Evolutionary conservation across 2,888 invertebrate species (phyloP), one percentile per base, ranked within the genome.

Genomic region (Caenorhabditis plicata): DNA sequence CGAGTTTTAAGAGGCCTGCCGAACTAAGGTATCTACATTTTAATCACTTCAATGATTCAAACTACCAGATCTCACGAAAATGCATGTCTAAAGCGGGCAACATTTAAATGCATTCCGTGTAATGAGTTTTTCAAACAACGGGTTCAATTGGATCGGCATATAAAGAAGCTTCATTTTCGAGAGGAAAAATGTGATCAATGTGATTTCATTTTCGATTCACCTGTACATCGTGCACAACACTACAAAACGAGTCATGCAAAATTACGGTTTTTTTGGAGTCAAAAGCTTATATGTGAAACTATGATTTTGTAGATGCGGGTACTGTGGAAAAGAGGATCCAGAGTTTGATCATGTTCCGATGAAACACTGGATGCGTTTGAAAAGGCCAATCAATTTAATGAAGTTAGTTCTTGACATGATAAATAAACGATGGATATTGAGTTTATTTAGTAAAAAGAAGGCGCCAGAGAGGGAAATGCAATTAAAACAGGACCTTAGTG

Each of bases 131-230:
- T 68, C 39, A 43, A 43, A 22, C 68, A 68, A 33, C 27, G 68
- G 23, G 42, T 56, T 31, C 64, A 69, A 61, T 23, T 70, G 17
- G 70, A 70, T 40, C 64, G 70, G 8, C 70, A 70, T 31, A 52
- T 65, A 23, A 53, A 51, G 25, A 61, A 58, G 32, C 15, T 38
- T 3, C 70, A 70, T 27, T 70, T 61, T 26, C 19, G 33, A 3
- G 19, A 44, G 3, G 20, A 23, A 5, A 53, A 48, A 41, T 58
- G 58, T 31, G 15, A 23, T 4, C 40, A 41, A 11, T 58, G 58
- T 31, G 52, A 43, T 15, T 19, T 27, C 3, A 26, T 49, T 11
- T 29, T 35, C 7, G 49, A 58, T 3, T 32, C 44, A 2, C 58
- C 58, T 13, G 32, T 40, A 15, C 22, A 17, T 5, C 29, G 32